Evolutionary conservation across 2,888 invertebrate species (phyloP), one percentile per base, ranked within the genome.

Genomic region (Xanthorhoe spadicearia): DNA sequence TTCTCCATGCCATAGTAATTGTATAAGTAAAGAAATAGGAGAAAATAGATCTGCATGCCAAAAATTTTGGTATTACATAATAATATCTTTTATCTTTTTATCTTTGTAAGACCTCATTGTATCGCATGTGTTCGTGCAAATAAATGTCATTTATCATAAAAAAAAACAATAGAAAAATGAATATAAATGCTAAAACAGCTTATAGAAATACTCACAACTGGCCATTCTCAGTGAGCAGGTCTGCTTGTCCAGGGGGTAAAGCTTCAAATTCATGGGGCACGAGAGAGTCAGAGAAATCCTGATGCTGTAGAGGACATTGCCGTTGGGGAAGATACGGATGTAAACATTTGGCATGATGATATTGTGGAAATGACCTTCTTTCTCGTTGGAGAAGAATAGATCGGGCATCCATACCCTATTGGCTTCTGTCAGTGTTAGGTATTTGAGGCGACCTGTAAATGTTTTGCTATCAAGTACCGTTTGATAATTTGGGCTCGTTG

Each of bases 331-430:
- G 87, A 99, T 98, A 77, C 99, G 95, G 86, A 99, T 97, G 94
- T 99, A 98, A 76, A 99, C 98, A 90, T 99, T 99, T 70, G 98
- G 98, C 97, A 98, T 98, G 88, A 98, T 98, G 90, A 99, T 98
- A 89, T 98, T 97, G 94, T 99, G 98, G 87, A 99, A 97, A 87
- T 98, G 98, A 61, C 99, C 99, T 85, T 98, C 98, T 89, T 99
- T 99, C 93, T 99, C 99, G 85, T 99, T 99, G 64, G 98, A 97
- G 94, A 99, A 99, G 95, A 99, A 99, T 77, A 99, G 94, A 94
- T 99, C 99, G 43, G 99, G 99, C 97, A 99, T 98, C 99, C 99
- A 99, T 66, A 99, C 98, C 78, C 98, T 95, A 92, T 97, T 97
- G 62, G 98, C 97, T 91, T 99, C 98, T 62, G 98, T 98, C 83